Conservation (phyloP, 2,888 invertebrate species). For the Petrolisthes manimaculis region DNA sequence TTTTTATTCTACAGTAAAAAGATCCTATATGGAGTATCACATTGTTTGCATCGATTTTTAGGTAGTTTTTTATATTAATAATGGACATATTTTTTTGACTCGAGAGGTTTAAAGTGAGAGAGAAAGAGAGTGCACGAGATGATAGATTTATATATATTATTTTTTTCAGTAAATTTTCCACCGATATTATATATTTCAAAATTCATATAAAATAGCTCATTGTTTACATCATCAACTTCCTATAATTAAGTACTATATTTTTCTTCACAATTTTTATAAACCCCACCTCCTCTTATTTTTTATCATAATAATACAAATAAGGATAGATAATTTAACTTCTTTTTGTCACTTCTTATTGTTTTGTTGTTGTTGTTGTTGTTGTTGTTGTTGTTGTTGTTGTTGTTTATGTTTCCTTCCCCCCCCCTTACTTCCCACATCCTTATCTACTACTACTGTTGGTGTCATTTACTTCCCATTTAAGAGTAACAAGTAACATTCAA, state of each 20-base stretch:
- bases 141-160: neutral
- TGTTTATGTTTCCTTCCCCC: neutral
- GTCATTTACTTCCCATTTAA: neutral
- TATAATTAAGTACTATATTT: no score
- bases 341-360: neutral
- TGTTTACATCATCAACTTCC: no score
- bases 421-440: no score
- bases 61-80: neutral
- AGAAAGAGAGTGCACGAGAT: neutral
- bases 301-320: neutral
- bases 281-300: no score
- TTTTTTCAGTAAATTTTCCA: no score
- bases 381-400: neutral
- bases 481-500: neutral
- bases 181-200: no score
- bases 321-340: neutral
- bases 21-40: conserved; percentile 5
- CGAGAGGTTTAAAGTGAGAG: neutral
- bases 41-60: neutral
- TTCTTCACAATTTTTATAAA: no score
- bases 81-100: neutral
- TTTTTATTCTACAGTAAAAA: conserved; percentile 15
- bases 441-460: neutral
- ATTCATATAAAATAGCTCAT: no score
- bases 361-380: neutral